A percentile compares a stretch with the other conserved stretches of the same genome.
Conservation (phyloP, 2,888 invertebrate species). For the Xylota sylvarum region DNA sequence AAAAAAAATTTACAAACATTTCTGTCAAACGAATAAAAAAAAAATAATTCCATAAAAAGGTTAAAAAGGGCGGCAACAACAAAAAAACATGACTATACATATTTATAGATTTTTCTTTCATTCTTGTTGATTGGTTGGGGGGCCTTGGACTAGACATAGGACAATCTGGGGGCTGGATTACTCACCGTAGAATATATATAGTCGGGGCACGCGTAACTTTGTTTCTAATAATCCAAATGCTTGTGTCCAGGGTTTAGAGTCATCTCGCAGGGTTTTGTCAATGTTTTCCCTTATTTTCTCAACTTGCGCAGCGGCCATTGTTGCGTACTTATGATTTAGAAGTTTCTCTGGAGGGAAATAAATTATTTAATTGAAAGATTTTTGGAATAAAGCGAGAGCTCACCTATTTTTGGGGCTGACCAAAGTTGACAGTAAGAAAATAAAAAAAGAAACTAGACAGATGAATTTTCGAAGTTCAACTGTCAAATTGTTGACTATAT, state of each 20-base stretch:
- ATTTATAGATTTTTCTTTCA: constrained; percentile 22
- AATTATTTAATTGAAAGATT: neutral
- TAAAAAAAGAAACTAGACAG: constrained; percentile 5
- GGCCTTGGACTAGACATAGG: neutral
- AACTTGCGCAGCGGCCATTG: constrained; percentile 81
- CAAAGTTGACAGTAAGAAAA: constrained; percentile 51
- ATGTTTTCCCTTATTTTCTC: constrained; percentile 87
- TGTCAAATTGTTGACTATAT: constrained; percentile 28
- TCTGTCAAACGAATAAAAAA: neutral
- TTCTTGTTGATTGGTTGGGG: too few relatives aligned
- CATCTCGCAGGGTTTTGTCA: constrained; percentile 88
- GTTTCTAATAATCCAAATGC: constrained; percentile 89
- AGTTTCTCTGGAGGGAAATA: neutral
- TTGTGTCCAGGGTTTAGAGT: constrained; percentile 90
- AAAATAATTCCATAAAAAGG: constrained; percentile 28
- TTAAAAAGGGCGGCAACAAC: constrained; percentile 30
- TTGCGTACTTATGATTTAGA: constrained; percentile 8
- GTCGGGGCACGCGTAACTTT: constrained; percentile 90
- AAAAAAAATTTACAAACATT: constrained; percentile 11
- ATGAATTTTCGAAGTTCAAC: constrained; percentile 18
- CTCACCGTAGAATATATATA: constrained; percentile 93
- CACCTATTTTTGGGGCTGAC: constrained; percentile 51
- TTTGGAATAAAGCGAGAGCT: constrained; percentile 13
- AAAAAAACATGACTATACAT: constrained; percentile 3
- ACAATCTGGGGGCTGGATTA: constrained; percentile 55